These are phyloP conservation scores for Tribolium freemani DNA, from an alignment of 2,888 invertebrate genomes.

Conservation along the genomic window DNA sequence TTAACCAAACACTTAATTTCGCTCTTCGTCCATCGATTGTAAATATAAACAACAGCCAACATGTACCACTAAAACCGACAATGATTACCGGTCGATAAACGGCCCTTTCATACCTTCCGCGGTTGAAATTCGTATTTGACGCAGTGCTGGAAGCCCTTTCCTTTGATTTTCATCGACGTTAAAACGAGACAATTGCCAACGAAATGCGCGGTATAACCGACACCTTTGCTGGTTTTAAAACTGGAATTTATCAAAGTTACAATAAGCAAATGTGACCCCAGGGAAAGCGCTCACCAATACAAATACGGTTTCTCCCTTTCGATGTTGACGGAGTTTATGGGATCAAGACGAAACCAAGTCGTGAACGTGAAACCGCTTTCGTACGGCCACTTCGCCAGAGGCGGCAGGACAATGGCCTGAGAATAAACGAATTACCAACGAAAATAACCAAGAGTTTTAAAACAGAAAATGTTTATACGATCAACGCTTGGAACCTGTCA, in stretches of 20 bases:
- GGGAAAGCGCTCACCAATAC: conserved; percentile 82
- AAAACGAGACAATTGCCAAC: conserved; percentile 98
- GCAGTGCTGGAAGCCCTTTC: conserved; percentile 99
- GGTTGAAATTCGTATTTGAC: conserved; percentile 99
- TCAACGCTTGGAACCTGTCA: conserved; percentile 22
- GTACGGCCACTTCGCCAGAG: conserved; percentile 98
- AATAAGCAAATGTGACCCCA: neutral
- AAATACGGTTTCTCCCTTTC: conserved; percentile 99
- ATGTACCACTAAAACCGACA: conserved; percentile 91
- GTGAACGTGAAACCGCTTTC: conserved; percentile 99
- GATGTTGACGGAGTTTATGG: conserved; percentile 98
- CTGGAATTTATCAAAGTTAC: conserved; percentile 70
- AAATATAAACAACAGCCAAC: conserved; percentile 98
- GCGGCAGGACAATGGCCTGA: conserved; percentile 97
- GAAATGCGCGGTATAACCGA: conserved; percentile 99
- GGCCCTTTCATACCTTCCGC: conserved; percentile 78
- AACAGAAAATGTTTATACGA: conserved; percentile 36
- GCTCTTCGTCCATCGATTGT: conserved; percentile 99
- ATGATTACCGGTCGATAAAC: neutral
- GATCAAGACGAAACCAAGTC: conserved; percentile 99
- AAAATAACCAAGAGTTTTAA: neutral
- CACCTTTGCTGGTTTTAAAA: conserved; percentile 98
- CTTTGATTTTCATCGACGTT: conserved; percentile 98
- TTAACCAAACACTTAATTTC: conserved; percentile 99
- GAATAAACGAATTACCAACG: conserved; percentile 58